Conservation (phyloP, 2,888 invertebrate genomes). For the Andrena chrysosceles region DNA sequence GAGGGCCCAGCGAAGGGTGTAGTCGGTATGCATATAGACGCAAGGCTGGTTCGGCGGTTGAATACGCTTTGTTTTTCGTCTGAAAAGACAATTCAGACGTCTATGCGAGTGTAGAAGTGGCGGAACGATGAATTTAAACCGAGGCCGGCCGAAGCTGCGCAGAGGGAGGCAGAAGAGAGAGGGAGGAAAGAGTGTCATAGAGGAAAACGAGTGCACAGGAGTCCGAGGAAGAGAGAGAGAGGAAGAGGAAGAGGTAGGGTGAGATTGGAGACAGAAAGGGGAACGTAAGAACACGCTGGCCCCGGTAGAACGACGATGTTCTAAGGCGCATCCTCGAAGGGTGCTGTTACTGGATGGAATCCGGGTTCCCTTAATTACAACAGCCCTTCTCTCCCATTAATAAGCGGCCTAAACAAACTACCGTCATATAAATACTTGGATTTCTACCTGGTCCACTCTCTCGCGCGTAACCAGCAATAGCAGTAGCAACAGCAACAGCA, state of each 20-base stretch:
- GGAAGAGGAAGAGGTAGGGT: not conserved
- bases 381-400: conserved; percentile 81
- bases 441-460: conserved; percentile 71
- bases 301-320: conserved; percentile 52
- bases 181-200: conserved; percentile 8
- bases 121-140: conserved; percentile 59
- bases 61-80: conserved; percentile 69
- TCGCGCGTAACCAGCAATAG: conserved; percentile 26
- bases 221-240: conserved; percentile 1
- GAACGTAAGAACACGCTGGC: conserved; percentile 56
- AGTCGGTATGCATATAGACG: conserved; percentile 45
- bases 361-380: conserved; percentile 80
- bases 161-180: not conserved
- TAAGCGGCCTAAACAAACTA: conserved; percentile 82
- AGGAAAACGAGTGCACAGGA: conserved; percentile 15
- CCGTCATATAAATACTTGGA: conserved; percentile 82
- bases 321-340: conserved; percentile 61
- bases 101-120: conserved; percentile 43
- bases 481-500: conserved; percentile 4
- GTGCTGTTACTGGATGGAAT: conserved; percentile 72
- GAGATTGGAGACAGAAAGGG: conserved; percentile 28
- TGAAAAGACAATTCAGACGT: conserved; percentile 59
- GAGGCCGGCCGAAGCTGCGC: not conserved
- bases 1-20: conserved; percentile 36
- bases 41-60: conserved; percentile 54